phyloP scores from a whole-genome alignment of 2,888 invertebrate species.

The Drosophila paramelanica region DNA sequence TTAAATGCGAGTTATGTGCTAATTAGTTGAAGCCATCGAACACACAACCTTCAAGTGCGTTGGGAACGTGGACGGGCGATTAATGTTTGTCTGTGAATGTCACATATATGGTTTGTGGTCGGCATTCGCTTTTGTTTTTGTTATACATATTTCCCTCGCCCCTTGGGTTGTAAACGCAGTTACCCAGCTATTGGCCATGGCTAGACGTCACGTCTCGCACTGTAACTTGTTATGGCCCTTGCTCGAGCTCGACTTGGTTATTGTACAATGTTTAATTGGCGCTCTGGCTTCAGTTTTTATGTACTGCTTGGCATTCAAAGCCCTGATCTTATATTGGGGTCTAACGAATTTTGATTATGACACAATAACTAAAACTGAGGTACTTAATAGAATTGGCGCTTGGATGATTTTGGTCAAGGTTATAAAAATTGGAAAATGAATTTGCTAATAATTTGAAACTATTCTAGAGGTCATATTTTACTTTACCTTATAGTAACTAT shows the following conservation, averaged over 20 bases:
- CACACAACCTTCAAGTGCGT: slow-evolving; percentile 41
- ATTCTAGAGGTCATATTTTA: neutral
- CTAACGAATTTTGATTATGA: slow-evolving; percentile 3
- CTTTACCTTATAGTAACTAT: too few relatives aligned
- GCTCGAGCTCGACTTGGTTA: slow-evolving; percentile 14
- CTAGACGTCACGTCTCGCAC: slow-evolving; percentile 50
- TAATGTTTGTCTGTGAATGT: slow-evolving; percentile 49
- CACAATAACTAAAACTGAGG: neutral
- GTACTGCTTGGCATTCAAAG: slow-evolving; percentile 36
- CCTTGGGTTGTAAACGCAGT: slow-evolving; percentile 23
- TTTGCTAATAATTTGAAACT: neutral
- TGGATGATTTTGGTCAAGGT: slow-evolving; percentile 11
- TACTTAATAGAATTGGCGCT: slow-evolving; percentile 17
- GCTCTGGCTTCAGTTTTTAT: slow-evolving; percentile 26
- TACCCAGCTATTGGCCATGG: slow-evolving; percentile 51
- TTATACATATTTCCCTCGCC: neutral
- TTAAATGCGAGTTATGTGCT: slow-evolving; percentile 32
- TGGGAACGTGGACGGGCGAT: slow-evolving; percentile 55
- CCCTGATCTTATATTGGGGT: slow-evolving; percentile 29
- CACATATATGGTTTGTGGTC: slow-evolving; percentile 15
- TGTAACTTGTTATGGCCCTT: slow-evolving; percentile 56
- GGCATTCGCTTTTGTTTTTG: slow-evolving; percentile 36
- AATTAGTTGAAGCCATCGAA: slow-evolving; percentile 42
- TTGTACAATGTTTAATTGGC: slow-evolving; percentile 64
- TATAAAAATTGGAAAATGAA: neutral